Conservation (phyloP, 2,113 vertebrate genomes). For the Suncus etruscus region DNA sequence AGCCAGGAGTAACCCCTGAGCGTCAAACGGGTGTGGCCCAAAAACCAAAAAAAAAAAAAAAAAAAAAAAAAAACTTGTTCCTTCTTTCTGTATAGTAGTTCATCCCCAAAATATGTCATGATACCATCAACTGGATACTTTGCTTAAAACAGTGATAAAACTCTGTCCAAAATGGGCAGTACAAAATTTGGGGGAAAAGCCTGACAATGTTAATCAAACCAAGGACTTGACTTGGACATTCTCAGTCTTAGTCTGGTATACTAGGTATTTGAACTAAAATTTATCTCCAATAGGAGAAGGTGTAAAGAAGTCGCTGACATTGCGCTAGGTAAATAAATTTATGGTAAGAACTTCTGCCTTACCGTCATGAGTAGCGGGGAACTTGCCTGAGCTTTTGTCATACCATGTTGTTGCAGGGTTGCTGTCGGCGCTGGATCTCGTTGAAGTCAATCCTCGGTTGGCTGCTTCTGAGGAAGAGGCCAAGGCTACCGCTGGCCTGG, state of each 20-base stretch:
- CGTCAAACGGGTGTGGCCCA: no score
- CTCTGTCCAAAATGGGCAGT: neutral
- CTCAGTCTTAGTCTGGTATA: neutral
- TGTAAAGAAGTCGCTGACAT: neutral
- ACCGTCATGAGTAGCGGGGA: neutral
- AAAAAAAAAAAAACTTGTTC: no score
- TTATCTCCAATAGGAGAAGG: neutral
- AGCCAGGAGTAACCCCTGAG: no score
- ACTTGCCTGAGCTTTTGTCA: neutral
- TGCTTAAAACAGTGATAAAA: slow-evolving; percentile 47
- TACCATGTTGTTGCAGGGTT: slow-evolving; percentile 88
- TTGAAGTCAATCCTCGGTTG: slow-evolving; percentile 96
- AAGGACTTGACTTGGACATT: slow-evolving; percentile 5
- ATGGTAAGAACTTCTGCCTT: neutral
- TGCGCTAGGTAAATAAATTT: neutral
- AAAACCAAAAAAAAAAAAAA: no score
- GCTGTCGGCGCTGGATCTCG: slow-evolving; percentile 96
- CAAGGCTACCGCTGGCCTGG: slow-evolving; percentile 91
- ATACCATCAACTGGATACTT: slow-evolving; percentile 11
- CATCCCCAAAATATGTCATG: slow-evolving; percentile 22
- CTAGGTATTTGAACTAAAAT: slow-evolving; percentile 32
- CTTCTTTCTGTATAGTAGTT: neutral
- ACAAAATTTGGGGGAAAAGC: neutral
- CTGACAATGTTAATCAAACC: slow-evolving; percentile 19
- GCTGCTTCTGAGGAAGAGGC: slow-evolving; percentile 91